Evolutionary conservation across 2,797 vertebrate species (phyloP).

Genomic region (Pseudochirops corinnae): DNA sequence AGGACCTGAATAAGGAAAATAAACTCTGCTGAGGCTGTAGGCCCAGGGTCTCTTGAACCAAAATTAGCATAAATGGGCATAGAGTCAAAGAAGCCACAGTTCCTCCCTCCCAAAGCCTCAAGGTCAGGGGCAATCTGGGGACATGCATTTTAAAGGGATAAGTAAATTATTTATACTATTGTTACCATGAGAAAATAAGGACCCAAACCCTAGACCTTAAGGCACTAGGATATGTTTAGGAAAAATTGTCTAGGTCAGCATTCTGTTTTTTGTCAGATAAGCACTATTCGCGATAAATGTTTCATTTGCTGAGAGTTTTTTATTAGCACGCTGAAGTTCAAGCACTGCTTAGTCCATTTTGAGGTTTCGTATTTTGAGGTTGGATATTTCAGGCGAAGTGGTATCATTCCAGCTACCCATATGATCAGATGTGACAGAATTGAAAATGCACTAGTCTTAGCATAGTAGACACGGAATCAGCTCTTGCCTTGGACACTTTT

Average conservation of each 20-base stretch:
- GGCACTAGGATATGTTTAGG: conserved; percentile 14
- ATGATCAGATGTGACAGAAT: not conserved
- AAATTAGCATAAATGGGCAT: conserved; percentile 68
- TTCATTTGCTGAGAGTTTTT: conserved; percentile 71
- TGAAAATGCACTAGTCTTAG: not conserved
- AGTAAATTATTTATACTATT: not conserved
- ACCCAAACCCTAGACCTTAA: conserved; percentile 37
- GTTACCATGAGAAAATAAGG: conserved; percentile 16
- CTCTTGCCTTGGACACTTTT: not conserved
- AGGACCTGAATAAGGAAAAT: conserved; percentile 79
- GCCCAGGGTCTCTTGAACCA: conserved; percentile 73
- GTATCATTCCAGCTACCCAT: not conserved
- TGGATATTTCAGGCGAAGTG: not conserved
- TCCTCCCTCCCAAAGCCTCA: conserved; percentile 28
- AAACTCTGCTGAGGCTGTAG: conserved; percentile 81
- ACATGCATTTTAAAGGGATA: conserved; percentile 18
- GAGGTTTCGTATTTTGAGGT: not conserved
- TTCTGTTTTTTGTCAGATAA: conserved; percentile 19
- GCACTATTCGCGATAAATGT: conserved; percentile 59
- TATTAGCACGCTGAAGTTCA: conserved; percentile 34
- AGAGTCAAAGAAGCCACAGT: conserved; percentile 52
- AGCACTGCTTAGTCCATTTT: not conserved
- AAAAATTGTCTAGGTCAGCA: conserved; percentile 44
- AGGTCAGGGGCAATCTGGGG: conserved; percentile 58
- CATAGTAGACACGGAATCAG: not conserved